Evolutionary conservation across 2,888 invertebrate genomes (phyloP), one percentile per base, ranked within the genome.

Genomic region (Cancer borealis): DNA sequence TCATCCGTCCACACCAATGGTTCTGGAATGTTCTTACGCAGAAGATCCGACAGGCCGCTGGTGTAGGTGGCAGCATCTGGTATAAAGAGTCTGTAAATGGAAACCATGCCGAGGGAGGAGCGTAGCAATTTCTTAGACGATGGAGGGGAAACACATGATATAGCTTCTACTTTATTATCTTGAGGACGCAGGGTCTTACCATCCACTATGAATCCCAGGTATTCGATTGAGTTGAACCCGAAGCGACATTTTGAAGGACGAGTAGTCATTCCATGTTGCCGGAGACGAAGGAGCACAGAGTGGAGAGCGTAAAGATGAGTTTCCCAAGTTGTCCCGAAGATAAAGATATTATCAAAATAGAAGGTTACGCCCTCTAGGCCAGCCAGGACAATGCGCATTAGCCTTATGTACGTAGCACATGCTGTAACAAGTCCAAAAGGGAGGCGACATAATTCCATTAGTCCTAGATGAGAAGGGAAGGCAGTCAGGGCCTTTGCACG

Each of bases 41-140:
- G 30, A n/a, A 88, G 21, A 91, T 91, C 91, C n/a, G 60, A 91
- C 60, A 92, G 39, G 49, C 49, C 26, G 60, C 49, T 54, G n/a
- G 91, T 30, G 3, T 49, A 30, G 26, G 21, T n/a, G 46, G 73
- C 45, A 10, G 88, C 54, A 14, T 92, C 87, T 21, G 84, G 46
- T 3, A 94, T 88, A n/a, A 92, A 94, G n/a, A n/a, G 12, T 47
- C 88, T 46, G 88, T 94, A 94, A 45, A 92, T 92, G 21, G 88
- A 92, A n/a, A 94, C 73, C 60, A 88, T 66, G 3, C 92, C 92
- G 8, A 92, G 30, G 39, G 87, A 88, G 0, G 91, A 93, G 3
- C 45, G 47, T 6, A 39, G 39, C 45, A 30, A 49, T 12, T 60
- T 87, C 49, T 88, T 92, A 0, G 60, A 91, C 39, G 1, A 10